These are phyloP conservation scores for Diadophis punctatus DNA, from an alignment of 2,113 vertebrate species.

Conservation along the genomic window DNA sequence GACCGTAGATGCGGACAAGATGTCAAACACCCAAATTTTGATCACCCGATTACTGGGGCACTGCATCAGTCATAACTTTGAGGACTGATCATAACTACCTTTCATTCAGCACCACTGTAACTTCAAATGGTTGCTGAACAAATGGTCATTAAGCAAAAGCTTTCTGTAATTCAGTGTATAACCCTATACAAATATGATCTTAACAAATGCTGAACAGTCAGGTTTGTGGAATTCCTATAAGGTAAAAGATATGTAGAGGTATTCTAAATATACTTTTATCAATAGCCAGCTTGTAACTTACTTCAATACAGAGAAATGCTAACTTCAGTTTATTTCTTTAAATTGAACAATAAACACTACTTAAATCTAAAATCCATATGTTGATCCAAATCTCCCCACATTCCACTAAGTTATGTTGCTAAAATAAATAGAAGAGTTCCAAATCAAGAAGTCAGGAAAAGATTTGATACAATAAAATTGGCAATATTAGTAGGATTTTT, in stretches of 20 bases:
- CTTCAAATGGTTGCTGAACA: not conserved
- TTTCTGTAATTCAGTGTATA: not conserved
- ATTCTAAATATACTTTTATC: not conserved
- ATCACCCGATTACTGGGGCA: not conserved
- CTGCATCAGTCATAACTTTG: not conserved
- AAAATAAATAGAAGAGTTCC: not conserved
- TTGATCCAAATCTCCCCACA: not conserved
- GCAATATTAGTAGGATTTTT: not conserved
- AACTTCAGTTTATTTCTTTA: not conserved
- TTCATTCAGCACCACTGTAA: not conserved
- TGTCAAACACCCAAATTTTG: not conserved
- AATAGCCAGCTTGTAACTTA: not conserved
- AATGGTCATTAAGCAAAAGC: not conserved
- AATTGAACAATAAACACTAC: not conserved
- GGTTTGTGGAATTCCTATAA: not conserved
- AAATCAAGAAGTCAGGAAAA: not conserved
- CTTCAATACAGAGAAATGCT: not conserved
- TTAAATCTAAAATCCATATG: not conserved
- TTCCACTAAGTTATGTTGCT: not conserved
- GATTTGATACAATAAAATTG: not conserved
- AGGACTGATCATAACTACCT: not conserved
- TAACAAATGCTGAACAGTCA: not conserved
- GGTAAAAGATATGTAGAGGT: not conserved
- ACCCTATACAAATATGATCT: not conserved
- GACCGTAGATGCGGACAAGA: no score